Evolutionary conservation across 2,888 invertebrate species (phyloP).

Genomic region (Geophilus truncorum): DNA sequence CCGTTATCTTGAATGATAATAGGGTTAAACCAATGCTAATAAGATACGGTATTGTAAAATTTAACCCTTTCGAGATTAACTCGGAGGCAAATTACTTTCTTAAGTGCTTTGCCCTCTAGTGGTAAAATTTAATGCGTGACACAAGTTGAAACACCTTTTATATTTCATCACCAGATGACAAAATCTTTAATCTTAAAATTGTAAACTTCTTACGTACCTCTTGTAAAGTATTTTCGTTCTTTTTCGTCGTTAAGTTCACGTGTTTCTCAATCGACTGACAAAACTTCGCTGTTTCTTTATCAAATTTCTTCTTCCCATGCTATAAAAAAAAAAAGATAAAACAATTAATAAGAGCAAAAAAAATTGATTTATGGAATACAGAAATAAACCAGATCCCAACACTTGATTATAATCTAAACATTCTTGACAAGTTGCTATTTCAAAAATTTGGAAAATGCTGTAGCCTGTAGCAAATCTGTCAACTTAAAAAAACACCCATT

Average conservation of each 20-base stretch:
- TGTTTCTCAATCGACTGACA: constrained; percentile 95
- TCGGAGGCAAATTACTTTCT: too few relatives aligned
- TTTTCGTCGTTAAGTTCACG: constrained; percentile 84
- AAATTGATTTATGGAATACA: background rate
- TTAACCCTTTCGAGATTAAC: too few relatives aligned
- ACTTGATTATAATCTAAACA: background rate
- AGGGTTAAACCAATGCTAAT: too few relatives aligned
- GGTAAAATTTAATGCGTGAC: too few relatives aligned
- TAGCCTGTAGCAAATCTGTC: background rate
- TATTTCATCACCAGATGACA: too few relatives aligned
- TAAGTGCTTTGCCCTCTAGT: too few relatives aligned
- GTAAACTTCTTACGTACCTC: constrained; percentile 67
- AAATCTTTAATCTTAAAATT: too few relatives aligned
- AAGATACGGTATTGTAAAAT: too few relatives aligned
- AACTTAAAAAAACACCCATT: background rate
- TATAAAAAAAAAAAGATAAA: constrained; percentile 45
- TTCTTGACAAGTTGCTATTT: background rate
- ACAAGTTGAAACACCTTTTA: too few relatives aligned
- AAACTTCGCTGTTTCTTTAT: constrained; percentile 95
- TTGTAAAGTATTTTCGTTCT: constrained; percentile 81
- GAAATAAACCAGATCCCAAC: background rate
- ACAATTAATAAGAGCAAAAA: background rate
- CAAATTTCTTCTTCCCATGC: constrained; percentile 95
- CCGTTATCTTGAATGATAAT: too few relatives aligned
- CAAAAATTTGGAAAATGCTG: background rate